Conservation (phyloP, 2,888 invertebrate genomes). For the Steinernema carpocapsae region DNA sequence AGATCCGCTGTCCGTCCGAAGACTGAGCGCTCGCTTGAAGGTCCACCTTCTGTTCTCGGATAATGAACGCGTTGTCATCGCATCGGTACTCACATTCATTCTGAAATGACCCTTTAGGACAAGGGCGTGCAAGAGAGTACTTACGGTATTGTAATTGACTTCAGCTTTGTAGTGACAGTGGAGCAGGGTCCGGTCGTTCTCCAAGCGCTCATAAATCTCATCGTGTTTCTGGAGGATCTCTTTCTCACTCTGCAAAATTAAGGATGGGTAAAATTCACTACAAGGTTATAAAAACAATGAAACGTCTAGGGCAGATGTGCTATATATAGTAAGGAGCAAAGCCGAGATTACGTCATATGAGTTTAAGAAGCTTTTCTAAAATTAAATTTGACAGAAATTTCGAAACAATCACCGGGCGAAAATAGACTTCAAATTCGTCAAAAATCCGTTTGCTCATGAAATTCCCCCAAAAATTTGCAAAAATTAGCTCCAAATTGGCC, state of each 20-base stretch:
- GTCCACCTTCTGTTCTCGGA: background rate
- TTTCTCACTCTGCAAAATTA: background rate
- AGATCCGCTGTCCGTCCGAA: background rate
- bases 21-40: no score
- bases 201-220: background rate
- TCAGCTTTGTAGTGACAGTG: background rate
- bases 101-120: background rate
- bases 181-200: background rate
- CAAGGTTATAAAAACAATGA: background rate
- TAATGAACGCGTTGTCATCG: background rate
- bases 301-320: background rate
- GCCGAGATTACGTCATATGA: no score
- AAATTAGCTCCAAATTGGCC: no score
- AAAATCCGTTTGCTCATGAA: no score
- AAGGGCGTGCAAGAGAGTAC: background rate
- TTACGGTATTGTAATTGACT: background rate
- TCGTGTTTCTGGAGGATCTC: background rate
- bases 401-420: no score
- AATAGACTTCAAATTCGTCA: no score
- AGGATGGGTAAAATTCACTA: background rate
- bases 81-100: slow-evolving; percentile 10
- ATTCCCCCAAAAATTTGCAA: no score
- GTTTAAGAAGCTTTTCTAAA: no score
- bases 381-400: no score
- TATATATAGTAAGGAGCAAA: no score